Conservation (phyloP, 2,888 invertebrate genomes). For the Pocota personata region DNA sequence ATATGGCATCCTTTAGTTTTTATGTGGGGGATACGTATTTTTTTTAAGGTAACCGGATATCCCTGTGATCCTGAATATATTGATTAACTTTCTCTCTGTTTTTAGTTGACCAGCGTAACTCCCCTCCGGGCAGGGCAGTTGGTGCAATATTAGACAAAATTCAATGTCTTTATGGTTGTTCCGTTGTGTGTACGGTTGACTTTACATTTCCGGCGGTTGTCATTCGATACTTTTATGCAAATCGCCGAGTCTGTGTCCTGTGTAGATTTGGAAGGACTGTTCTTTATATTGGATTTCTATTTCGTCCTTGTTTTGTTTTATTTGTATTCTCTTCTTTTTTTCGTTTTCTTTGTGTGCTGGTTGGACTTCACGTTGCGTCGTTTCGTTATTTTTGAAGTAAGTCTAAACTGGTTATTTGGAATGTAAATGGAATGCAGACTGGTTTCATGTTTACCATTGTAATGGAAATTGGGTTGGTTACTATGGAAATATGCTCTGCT, state of each 20-base stretch:
- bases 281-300: constrained; percentile 61
- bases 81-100: constrained; percentile 58
- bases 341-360: not conserved
- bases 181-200: constrained; percentile 45
- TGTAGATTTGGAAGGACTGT: constrained; percentile 47
- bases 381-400: constrained; percentile 45
- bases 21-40: not conserved
- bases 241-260: constrained; percentile 58
- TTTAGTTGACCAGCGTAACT: constrained; percentile 59
- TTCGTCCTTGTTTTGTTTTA: constrained; percentile 36
- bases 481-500: constrained; percentile 46
- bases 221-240: constrained; percentile 71
- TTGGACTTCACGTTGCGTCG: constrained; percentile 16
- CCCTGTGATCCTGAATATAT: constrained; percentile 65
- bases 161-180: constrained; percentile 53
- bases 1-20: constrained; percentile 6
- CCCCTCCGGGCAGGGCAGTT: constrained; percentile 32
- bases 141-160: constrained; percentile 65
- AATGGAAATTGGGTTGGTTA: constrained; percentile 56
- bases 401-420: constrained; percentile 54
- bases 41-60: constrained; percentile 60
- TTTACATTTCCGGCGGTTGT: constrained; percentile 69
- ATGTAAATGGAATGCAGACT: constrained; percentile 57
- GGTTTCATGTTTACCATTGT: constrained; percentile 54
- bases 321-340: not conserved